Evolutionary conservation across 1,140 invertebrate genomes (phyloP), one percentile per base, ranked within the genome.

Genomic region (Popillia japonica): DNA sequence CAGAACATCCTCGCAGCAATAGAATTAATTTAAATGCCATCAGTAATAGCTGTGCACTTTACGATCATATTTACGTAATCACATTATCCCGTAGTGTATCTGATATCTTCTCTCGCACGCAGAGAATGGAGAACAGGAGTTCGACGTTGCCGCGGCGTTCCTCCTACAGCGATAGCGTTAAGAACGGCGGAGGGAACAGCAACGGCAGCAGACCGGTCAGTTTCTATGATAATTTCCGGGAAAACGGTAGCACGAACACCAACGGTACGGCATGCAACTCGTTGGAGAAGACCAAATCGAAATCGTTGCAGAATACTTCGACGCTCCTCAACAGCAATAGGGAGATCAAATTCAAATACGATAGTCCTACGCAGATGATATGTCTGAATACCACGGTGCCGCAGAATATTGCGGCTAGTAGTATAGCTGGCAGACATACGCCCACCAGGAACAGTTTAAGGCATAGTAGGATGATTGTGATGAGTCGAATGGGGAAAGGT

Each of bases 391-490:
- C 92, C 22, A 93, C 92, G 2, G 92, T 93, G 75, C 92, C 92
- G 59, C 91, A 92, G 84, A 92, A 92, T 86, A 88, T 93, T 78
- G 90, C 91, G 23, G 89, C 89, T 23, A 87, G 87, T 77, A 90
- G 90, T 85, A 89, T 92, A 79, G 90, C 90, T 34, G 90, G 90
- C 22, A 87, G 91, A 81, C 92, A 93, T 83, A 90, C 91, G 22
- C 92, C 92, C 55, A 93, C 92, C n/a, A 88, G 92, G 79, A 92
- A 91, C 84, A 93, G 92, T 81, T 86, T 93, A 75, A 87, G 92
- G 77, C 92, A 93, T 83, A 92, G 91, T 83, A 87, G 92, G 48
- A 93, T 93, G 92, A 91, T 93, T 77, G 92, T 93, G 7, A 89
- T 92, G 87, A 88, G 88, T 81, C 82, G 81, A 80, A 81, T 79